Conservation (phyloP, 2,888 invertebrate species). For the Ariolimax columbianus region DNA sequence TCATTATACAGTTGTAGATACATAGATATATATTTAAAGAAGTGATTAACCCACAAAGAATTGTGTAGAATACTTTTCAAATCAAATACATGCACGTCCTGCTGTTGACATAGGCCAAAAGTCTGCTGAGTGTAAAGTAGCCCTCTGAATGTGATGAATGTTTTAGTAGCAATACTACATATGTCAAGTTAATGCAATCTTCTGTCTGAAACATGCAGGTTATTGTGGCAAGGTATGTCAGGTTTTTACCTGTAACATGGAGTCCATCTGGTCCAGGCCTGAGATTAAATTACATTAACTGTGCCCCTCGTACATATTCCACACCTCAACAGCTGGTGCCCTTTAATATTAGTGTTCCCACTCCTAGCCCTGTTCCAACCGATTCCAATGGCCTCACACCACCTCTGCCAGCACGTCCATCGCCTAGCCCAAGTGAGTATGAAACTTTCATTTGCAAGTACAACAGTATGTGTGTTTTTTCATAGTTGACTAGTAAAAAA, state of each 20-base stretch:
- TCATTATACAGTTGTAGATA: too few relatives aligned
- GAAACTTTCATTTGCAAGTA: not conserved
- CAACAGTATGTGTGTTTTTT: too few relatives aligned
- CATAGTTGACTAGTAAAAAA: too few relatives aligned
- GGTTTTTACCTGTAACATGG: conserved; percentile 63
- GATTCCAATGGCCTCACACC: not conserved
- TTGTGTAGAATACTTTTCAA: too few relatives aligned
- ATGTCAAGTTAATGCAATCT: too few relatives aligned
- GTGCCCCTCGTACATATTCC: conserved; percentile 53
- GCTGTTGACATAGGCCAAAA: too few relatives aligned
- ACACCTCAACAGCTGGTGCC: conserved; percentile 51
- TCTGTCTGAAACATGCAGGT: conserved; percentile 10
- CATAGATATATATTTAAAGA: too few relatives aligned
- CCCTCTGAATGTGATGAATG: too few relatives aligned
- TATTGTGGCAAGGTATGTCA: conserved; percentile 62
- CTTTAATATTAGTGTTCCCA: conserved; percentile 10
- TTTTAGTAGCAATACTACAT: too few relatives aligned
- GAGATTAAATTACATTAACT: conserved; percentile 66
- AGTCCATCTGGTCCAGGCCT: conserved; percentile 60
- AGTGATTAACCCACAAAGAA: too few relatives aligned
- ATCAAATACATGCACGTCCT: too few relatives aligned
- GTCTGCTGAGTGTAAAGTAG: too few relatives aligned
- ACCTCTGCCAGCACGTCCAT: not conserved
- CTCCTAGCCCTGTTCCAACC: conserved; percentile 27
- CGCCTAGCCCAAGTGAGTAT: conserved; percentile 19